phyloP scores from a whole-genome alignment of 2,888 invertebrate species.

The Gnatocerus cornutus region DNA sequence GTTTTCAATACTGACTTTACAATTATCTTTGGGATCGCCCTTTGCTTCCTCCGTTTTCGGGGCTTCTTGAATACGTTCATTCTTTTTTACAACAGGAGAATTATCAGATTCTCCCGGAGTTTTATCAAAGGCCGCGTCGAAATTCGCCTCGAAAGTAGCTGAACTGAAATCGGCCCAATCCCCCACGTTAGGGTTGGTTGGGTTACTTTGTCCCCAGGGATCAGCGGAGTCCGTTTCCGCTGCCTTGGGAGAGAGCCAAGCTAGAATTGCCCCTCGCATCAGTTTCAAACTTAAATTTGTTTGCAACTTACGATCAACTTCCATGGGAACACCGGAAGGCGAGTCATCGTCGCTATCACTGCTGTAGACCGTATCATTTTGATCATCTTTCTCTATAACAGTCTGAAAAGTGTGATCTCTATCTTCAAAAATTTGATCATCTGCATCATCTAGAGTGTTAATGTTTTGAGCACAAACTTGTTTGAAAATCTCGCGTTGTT shows the following conservation, averaged over 20 bases:
- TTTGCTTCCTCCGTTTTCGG: slow-evolving; percentile 39
- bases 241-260: slow-evolving; percentile 66
- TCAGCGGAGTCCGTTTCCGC: slow-evolving; percentile 52
- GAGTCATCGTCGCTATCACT: slow-evolving; percentile 72
- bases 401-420: slow-evolving; percentile 72
- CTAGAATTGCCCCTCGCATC: slow-evolving; percentile 54
- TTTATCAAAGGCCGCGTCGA: slow-evolving; percentile 52
- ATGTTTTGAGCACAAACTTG: slow-evolving; percentile 72
- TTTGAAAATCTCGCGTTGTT: slow-evolving; percentile 76
- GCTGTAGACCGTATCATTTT: slow-evolving; percentile 69
- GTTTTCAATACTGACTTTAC: slow-evolving; percentile 50
- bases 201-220: slow-evolving; percentile 63
- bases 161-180: slow-evolving; percentile 72
- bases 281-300: not conserved
- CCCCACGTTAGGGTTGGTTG: slow-evolving; percentile 47
- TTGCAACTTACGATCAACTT: slow-evolving; percentile 71
- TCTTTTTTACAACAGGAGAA: slow-evolving; percentile 52
- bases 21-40: slow-evolving; percentile 41
- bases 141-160: slow-evolving; percentile 62
- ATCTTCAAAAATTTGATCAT: slow-evolving; percentile 71
- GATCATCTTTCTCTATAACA: slow-evolving; percentile 70
- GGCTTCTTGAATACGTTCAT: slow-evolving; percentile 59
- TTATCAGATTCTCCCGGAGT: slow-evolving; percentile 6
- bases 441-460: slow-evolving; percentile 67
- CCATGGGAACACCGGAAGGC: slow-evolving; percentile 69